Percentiles rank a stretch among this genome's conserved stretches.
phyloP scores from a whole-genome alignment of 2,113 vertebrate genomes.

The Cygnus atratus region DNA sequence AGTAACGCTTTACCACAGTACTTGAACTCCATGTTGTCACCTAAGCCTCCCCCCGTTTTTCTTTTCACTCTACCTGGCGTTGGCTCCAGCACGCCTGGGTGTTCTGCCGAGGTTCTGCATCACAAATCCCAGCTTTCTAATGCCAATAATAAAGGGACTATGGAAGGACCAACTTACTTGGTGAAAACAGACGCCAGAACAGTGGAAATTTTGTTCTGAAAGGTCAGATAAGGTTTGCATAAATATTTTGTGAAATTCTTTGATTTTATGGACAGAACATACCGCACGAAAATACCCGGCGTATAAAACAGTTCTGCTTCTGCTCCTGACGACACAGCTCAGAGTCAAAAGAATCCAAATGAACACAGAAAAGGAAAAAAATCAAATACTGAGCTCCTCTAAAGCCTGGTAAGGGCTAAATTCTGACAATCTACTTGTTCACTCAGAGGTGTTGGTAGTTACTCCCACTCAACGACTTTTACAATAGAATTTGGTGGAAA shows the following conservation, averaged over 20 bases:
- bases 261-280: not conserved
- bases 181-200: not conserved
- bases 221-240: not conserved
- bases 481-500: not conserved
- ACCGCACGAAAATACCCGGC: not conserved
- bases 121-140: not conserved
- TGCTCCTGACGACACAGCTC: not conserved
- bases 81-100: accelerated
- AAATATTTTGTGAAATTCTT: not conserved
- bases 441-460: not conserved
- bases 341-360: not conserved
- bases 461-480: not conserved
- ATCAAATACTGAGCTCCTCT: not conserved
- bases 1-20: not conserved
- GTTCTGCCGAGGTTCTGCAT: not conserved
- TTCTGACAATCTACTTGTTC: not conserved
- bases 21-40: not conserved
- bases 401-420: not conserved
- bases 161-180: not conserved
- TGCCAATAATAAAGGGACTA: not conserved
- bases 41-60: not conserved
- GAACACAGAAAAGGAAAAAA: not conserved
- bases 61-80: not conserved
- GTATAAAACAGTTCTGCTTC: not conserved
- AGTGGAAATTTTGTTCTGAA: not conserved